Percentiles rank a stretch among this genome's conserved stretches.
These are phyloP conservation scores for Platyrinchus mystaceus DNA, from an alignment of 2,797 vertebrate genomes.

Conservation along the genomic window DNA sequence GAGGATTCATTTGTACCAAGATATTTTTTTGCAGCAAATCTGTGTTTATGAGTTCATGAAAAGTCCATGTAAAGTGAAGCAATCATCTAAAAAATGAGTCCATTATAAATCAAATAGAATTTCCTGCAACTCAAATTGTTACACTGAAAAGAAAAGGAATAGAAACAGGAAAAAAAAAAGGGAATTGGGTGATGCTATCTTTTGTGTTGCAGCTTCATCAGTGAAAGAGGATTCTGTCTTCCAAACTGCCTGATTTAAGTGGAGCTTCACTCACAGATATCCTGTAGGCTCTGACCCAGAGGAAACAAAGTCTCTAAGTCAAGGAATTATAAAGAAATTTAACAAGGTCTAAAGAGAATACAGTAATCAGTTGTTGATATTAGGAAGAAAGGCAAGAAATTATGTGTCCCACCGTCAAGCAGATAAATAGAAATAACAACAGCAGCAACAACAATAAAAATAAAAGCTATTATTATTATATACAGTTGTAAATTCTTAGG, in stretches of 20 bases:
- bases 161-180: not conserved
- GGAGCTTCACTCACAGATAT: not conserved
- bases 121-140: not conserved
- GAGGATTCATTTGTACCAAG: not conserved
- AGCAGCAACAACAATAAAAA: not conserved
- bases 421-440: not conserved
- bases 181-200: not conserved
- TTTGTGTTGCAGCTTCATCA: not conserved
- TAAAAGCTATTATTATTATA: not conserved
- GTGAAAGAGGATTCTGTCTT: not conserved
- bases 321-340: not conserved
- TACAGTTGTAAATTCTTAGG: not conserved
- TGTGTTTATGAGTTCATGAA: not conserved
- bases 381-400: not conserved
- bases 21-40: not conserved
- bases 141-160: not conserved
- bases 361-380: not conserved
- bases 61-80: not conserved
- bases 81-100: not conserved
- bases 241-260: not conserved
- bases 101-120: not conserved
- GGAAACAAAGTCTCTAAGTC: not conserved
- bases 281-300: not conserved
- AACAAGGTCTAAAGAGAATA: not conserved
- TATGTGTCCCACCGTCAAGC: not conserved